Conservation (phyloP, 2,113 vertebrate species). For the Turdus rufiventris region DNA sequence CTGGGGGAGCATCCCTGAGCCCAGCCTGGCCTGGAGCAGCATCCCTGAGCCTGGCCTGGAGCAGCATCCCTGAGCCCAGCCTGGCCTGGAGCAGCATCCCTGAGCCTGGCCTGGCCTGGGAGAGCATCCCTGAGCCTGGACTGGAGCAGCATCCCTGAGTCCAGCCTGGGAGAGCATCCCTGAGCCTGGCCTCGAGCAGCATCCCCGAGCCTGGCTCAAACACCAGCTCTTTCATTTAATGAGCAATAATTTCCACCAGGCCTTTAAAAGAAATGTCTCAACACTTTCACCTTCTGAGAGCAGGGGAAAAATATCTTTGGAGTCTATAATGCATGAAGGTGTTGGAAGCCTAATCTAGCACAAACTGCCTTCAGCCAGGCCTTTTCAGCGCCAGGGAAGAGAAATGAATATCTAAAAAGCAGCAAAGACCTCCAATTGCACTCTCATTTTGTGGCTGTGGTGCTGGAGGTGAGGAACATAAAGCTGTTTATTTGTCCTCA, state of each 20-base stretch:
- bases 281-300: neutral
- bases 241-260: neutral
- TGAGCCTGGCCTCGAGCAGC: fast-evolving
- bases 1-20: too few relatives aligned
- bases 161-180: neutral
- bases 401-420: constrained; percentile 32
- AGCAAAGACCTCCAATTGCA: neutral
- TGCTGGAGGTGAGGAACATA: constrained; percentile 18
- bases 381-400: neutral
- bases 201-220: neutral
- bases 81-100: too few relatives aligned
- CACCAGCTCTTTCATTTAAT: neutral
- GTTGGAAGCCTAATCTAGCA: neutral
- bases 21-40: too few relatives aligned
- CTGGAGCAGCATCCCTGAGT: neutral
- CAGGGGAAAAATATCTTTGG: neutral
- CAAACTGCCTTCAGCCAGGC: neutral
- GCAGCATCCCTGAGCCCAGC: too few relatives aligned
- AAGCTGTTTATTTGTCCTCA: constrained; percentile 11
- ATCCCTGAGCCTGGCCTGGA: too few relatives aligned
- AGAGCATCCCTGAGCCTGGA: too few relatives aligned
- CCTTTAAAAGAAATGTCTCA: constrained; percentile 31
- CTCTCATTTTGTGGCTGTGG: neutral
- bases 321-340: constrained; percentile 27
- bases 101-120: too few relatives aligned